Conservation (phyloP, 1,140 invertebrate genomes). For the Rhynchophorus ferrugineus region DNA sequence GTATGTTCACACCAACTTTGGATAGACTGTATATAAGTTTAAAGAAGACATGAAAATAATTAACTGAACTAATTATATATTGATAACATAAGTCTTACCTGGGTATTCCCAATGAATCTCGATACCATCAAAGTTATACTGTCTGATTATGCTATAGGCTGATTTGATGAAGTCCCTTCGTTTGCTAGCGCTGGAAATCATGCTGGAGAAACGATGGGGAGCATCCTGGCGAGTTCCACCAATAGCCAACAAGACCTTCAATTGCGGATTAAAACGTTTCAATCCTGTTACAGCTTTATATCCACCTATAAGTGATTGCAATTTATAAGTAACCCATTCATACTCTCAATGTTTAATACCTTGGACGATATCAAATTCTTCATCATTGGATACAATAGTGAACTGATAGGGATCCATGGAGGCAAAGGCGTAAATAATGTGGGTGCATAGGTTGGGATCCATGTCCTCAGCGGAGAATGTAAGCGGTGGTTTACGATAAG, state of each 20-base stretch:
- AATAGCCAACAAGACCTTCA: conserved; percentile 49
- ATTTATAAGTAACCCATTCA: not conserved
- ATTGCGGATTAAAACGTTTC: conserved; percentile 42
- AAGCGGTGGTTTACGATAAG: conserved; percentile 58
- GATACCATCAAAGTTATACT: conserved; percentile 53
- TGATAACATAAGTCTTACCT: conserved; percentile 2
- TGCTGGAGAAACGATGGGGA: conserved; percentile 44
- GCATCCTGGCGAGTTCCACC: conserved; percentile 44
- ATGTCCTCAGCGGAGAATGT: conserved; percentile 58
- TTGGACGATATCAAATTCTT: conserved; percentile 51
- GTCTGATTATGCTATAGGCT: conserved; percentile 47
- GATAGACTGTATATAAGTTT: too few relatives aligned
- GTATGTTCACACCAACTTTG: too few relatives aligned
- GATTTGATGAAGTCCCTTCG: conserved; percentile 52
- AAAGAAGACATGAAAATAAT: too few relatives aligned
- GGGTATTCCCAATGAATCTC: conserved; percentile 59
- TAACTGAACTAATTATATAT: too few relatives aligned
- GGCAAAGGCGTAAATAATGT: conserved; percentile 73
- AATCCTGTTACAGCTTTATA: conserved; percentile 47
- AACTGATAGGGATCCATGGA: conserved; percentile 57
- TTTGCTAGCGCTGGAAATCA: conserved; percentile 43
- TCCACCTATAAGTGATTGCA: conserved; percentile 40
- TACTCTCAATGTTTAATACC: conserved; percentile 36
- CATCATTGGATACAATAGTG: conserved; percentile 50
- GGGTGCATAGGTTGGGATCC: conserved; percentile 66